Percentiles rank a stretch among this genome's conserved stretches.
These are phyloP conservation scores for Crocidura indochinensis DNA, from an alignment of 2,797 vertebrate genomes.

Conservation along the genomic window DNA sequence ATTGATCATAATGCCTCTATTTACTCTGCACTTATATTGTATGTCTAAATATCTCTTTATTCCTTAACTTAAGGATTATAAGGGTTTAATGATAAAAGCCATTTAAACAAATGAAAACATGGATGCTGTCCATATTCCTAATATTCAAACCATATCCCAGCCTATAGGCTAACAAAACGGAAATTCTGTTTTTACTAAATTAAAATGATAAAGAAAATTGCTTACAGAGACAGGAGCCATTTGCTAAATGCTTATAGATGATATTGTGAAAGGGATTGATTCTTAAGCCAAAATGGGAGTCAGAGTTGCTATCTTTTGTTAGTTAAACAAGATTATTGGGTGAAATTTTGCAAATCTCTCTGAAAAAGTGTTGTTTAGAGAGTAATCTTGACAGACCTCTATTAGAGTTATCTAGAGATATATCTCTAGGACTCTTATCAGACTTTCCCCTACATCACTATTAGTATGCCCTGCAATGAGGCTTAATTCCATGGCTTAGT, in stretches of 20 bases:
- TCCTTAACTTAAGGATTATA: constrained; percentile 28
- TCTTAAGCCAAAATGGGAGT: constrained; percentile 7
- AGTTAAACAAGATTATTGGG: constrained; percentile 42
- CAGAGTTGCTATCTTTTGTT: constrained; percentile 22
- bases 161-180: constrained; percentile 20
- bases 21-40: constrained; percentile 27
- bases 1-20: not conserved
- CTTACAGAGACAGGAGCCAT: not conserved
- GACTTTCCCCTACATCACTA: constrained; percentile 52
- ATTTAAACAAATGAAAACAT: constrained; percentile 49
- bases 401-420: constrained; percentile 47
- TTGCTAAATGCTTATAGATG: constrained; percentile 30
- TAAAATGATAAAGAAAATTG: not conserved
- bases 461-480: constrained; percentile 57
- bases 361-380: constrained; percentile 29
- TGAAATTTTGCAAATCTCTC: constrained; percentile 59
- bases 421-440: constrained; percentile 16
- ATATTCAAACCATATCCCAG: not conserved
- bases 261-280: not conserved
- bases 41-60: constrained; percentile 25
- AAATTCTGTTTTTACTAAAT: constrained; percentile 1
- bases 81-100: constrained; percentile 53
- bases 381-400: not conserved
- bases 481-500: constrained; percentile 76
- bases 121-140: not conserved